Base-by-base conservation (phyloP, 2,888 invertebrate species). In the Cataglyphis livida region DNA sequence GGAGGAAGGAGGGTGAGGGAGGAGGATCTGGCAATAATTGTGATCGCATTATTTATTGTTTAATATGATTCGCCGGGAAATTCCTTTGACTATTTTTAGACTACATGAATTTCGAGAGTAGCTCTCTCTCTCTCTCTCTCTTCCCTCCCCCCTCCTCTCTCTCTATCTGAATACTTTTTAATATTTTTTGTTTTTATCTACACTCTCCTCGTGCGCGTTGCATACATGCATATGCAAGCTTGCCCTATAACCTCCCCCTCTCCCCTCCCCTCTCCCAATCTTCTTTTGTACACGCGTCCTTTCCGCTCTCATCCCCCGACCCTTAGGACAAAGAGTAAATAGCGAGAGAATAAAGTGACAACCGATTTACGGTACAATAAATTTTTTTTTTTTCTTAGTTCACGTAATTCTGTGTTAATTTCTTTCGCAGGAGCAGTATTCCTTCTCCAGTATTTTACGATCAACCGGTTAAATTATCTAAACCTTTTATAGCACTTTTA, bases 251-350 rank as follows among this genome's bases (percentile, higher is more conserved):
- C 38, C 9, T 21, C 5, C n/a, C 2, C 25, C 10, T 6, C 38
- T n/a, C 9, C n/a, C 2, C 25, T 18, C 12, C 35, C 21, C 35
- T 32, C n/a, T n/a, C 3, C 41, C 41, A 6, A 10, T 18, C 32
- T 62, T 15, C 44, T 21, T 59, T 48, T 61, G 54, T 35, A 32
- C 48, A 32, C 48, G 18, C 32, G 12, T 38, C 18, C 51, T 35
- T 28, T 7, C 3, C 6, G 1, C 48, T 48, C 48, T 48, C 18
- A 18, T 12, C 28, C 28, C 6, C 41, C 51, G 84, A 82, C 83
- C 81, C 84, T 83, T 85, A 64, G 85, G 86, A 78, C 87, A 88
- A 90, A 89, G 86, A 85, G 88, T 91, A 89, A 91, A 92, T 90
- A 89, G 88, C 88, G 86, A 84, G 85, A 87, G 85, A 89, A 89